Base-by-base conservation (phyloP, 2,797 vertebrate genomes). In the Oceanodroma leucorhoa region DNA sequence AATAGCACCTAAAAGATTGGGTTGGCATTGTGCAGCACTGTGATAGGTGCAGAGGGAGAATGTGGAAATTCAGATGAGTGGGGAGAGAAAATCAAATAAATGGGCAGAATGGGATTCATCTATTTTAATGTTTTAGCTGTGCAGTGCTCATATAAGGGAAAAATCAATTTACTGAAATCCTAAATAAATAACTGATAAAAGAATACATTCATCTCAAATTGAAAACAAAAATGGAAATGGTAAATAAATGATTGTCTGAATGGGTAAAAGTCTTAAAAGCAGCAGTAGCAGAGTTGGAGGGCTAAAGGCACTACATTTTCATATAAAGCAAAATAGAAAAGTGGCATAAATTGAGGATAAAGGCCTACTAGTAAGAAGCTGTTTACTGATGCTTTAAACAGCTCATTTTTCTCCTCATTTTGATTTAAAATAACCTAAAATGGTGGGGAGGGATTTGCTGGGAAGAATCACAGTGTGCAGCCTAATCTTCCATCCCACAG, bases 151-250 rank as follows among this genome's bases (percentile, higher is more conserved):
- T 40, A 43, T 66, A 88, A 86, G 64, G 57, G 64, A 88, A 92
- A 96, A 97, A 94, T 93, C 96, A 95, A 95, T 97, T 97, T 96
- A 36, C 83, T 76, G 73, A 60, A 87, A 61, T 62, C 70, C 76
- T 81, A 76, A 96, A 89, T 90, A 96, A 96, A 94, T 92, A 96
- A 88, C 92, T 81, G 93, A 96, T 96, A 94, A 94, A 87, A 78
- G 76, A 91, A 71, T 38, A 26, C 20, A 9, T 93, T 90, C 26
- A 17, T 89, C 86, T 95, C 1, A 1, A 91, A 81, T 45, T 81
- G 91, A 88, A 94, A 93, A 92, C 80, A 89, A 66, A 95, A 93
- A 89, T 76, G 57, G n/a, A 83, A 96, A 75, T 62, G 61, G 67
- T 89, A 92, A 91, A 96, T 91, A 95, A 95, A 91, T 88, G 27